A percentile compares a stretch with the other conserved stretches of the same genome.
Conservation (phyloP, 2,113 vertebrate species). For the Pampusana beccarii region DNA sequence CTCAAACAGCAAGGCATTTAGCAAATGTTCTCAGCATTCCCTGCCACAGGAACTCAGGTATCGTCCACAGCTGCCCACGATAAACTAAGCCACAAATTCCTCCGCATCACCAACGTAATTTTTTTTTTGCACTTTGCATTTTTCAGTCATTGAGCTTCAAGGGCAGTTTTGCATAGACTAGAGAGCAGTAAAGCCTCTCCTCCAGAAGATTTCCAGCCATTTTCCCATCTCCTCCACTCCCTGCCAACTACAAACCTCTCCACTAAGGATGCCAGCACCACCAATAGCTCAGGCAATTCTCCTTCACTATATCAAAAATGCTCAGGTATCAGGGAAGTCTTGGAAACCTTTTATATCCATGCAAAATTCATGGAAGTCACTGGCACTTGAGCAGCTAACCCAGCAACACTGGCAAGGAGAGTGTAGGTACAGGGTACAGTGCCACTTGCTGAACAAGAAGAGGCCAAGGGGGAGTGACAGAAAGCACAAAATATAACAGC, state of each 20-base stretch:
- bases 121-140: background rate
- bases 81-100: background rate
- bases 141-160: background rate
- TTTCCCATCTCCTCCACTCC: background rate
- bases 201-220: background rate
- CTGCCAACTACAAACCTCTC: background rate
- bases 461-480: background rate
- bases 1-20: background rate
- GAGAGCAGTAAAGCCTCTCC: background rate
- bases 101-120: background rate
- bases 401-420: background rate
- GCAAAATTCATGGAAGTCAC: accelerated
- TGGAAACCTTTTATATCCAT: background rate
- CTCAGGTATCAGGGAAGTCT: background rate
- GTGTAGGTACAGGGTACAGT: no score
- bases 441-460: background rate
- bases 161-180: background rate
- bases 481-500: background rate
- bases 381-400: background rate
- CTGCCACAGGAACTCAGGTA: accelerated
- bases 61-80: background rate
- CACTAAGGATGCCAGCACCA: background rate
- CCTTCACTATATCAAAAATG: background rate
- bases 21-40: background rate
- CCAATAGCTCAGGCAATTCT: background rate